Percentiles rank a stretch among this genome's conserved stretches.
Conservation (phyloP, 2,113 vertebrate species). For the Datnioides undecimradiatus region DNA sequence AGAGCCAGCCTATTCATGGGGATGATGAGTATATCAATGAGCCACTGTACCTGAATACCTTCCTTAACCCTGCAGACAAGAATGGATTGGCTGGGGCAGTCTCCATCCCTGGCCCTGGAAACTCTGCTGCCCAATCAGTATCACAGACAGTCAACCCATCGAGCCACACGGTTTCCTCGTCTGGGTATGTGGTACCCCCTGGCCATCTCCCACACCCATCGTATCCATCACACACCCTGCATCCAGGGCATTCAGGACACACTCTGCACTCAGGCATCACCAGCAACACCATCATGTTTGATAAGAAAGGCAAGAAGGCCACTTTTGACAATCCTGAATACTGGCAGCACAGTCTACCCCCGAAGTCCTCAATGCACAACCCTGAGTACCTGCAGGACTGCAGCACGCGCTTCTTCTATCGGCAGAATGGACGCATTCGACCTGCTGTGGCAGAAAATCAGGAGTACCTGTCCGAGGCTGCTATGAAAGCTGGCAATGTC, state of each 20-base stretch:
- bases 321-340: constrained; percentile 98
- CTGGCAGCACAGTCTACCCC: constrained; percentile 99
- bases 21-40: constrained; percentile 96
- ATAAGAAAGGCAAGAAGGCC: constrained; percentile 95
- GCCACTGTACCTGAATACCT: constrained; percentile 97
- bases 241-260: constrained; percentile 82
- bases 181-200: constrained; percentile 75
- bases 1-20: constrained; percentile 82
- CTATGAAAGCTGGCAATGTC: constrained; percentile 95
- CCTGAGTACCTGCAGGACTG: constrained; percentile 99
- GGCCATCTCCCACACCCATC: constrained; percentile 75
- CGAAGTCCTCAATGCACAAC: constrained; percentile 92
- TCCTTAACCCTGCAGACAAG: constrained; percentile 89
- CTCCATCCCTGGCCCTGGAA: constrained; percentile 68
- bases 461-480: constrained; percentile 97
- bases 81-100: constrained; percentile 79
- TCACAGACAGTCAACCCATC: constrained; percentile 76
- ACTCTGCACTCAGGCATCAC: constrained; percentile 81
- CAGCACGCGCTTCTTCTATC: constrained; percentile 99
- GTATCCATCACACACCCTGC: constrained; percentile 82
- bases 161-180: constrained; percentile 71
- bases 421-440: constrained; percentile 97
- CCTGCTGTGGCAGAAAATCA: constrained; percentile 97
- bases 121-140: constrained; percentile 64
- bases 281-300: constrained; percentile 83